Evolutionary conservation across 2,113 vertebrate genomes (phyloP).

Genomic region (Spea multiplicata): DNA sequence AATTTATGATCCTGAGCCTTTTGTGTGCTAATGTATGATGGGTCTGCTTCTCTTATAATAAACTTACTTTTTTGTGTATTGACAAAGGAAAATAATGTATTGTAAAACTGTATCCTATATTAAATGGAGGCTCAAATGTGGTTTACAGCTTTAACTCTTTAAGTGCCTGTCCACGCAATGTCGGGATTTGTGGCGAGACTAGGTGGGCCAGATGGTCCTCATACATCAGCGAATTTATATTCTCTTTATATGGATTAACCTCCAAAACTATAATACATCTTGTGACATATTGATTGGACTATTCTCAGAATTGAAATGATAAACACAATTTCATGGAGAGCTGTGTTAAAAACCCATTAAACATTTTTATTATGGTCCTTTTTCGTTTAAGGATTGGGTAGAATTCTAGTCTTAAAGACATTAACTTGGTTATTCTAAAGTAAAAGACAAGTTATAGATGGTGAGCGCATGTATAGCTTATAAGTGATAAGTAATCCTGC

Average conservation of each 20-base stretch:
- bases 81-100: background rate
- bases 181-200: background rate
- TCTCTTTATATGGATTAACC: background rate
- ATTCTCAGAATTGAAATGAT: too few relatives aligned
- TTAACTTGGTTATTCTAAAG: too few relatives aligned
- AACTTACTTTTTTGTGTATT: background rate
- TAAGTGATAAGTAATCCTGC: too few relatives aligned
- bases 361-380: too few relatives aligned
- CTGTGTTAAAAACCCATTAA: too few relatives aligned
- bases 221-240: slow-evolving; percentile 19
- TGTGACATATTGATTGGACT: background rate
- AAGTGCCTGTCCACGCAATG: background rate
- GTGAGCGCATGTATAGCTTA: too few relatives aligned
- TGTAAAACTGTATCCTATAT: background rate
- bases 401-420: too few relatives aligned
- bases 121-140: slow-evolving; percentile 16
- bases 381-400: too few relatives aligned
- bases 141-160: slow-evolving; percentile 2
- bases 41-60: background rate
- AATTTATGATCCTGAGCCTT: background rate
- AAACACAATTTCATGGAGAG: too few relatives aligned
- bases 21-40: background rate
- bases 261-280: background rate
- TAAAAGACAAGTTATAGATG: too few relatives aligned
- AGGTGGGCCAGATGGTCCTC: slow-evolving; percentile 11